Evolutionary conservation across 1,140 invertebrate species (phyloP).

Genomic region (Diuraphis noxia): DNA sequence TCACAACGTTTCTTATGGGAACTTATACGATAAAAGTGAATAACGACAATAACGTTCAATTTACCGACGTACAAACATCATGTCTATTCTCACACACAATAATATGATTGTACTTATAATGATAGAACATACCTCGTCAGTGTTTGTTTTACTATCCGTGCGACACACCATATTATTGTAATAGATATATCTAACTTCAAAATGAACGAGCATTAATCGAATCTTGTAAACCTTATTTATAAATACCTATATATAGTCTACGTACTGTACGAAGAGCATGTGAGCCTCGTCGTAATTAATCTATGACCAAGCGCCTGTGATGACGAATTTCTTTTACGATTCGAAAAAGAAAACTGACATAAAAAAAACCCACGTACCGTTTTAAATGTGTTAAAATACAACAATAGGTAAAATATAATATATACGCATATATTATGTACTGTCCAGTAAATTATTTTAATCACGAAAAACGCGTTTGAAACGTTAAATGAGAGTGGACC

Average conservation of each 20-base stretch:
- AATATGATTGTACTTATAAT: neutral
- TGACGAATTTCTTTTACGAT: slow-evolving; percentile 16
- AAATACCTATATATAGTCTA: neutral
- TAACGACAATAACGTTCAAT: slow-evolving; percentile 13
- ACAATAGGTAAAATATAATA: neutral
- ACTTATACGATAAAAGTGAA: slow-evolving; percentile 30
- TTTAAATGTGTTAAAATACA: neutral
- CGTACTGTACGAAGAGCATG: neutral
- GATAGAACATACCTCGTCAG: neutral
- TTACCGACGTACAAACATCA: neutral
- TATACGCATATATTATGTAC: neutral
- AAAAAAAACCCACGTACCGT: slow-evolving; percentile 25
- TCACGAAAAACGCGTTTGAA: neutral
- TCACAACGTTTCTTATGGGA: slow-evolving; percentile 18
- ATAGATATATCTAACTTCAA: neutral
- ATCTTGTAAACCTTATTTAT: slow-evolving; percentile 5
- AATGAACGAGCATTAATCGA: neutral
- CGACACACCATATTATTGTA: too few relatives aligned
- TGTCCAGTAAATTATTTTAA: neutral
- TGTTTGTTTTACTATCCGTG: neutral
- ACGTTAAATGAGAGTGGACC: neutral
- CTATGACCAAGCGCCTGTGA: neutral
- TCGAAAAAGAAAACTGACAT: neutral
- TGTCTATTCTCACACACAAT: neutral
- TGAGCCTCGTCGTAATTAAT: neutral